phyloP scores from a whole-genome alignment of 2,888 invertebrate species.

The Epirrhoe tristata region DNA sequence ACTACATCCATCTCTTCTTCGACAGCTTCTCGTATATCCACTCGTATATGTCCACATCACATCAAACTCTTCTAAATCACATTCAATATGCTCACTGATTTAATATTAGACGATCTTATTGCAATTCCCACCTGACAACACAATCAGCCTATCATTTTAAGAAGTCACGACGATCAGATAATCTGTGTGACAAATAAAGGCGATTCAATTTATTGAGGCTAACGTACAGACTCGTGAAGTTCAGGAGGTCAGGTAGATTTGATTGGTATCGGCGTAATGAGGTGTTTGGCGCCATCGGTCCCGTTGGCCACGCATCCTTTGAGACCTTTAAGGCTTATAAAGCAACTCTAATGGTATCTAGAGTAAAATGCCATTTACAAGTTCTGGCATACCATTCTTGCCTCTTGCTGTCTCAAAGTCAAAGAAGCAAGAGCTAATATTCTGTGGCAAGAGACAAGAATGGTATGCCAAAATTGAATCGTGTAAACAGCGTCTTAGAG shows the following conservation, averaged over 20 bases:
- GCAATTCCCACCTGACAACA: conserved; percentile 15
- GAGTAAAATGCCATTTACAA: no score
- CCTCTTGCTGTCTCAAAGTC: no score
- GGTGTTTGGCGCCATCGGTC: conserved; percentile 64
- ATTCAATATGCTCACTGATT: not conserved
- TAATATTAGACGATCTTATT: not conserved
- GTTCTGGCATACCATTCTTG: no score
- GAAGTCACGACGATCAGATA: conserved; percentile 37
- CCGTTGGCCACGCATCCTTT: conserved; percentile 53
- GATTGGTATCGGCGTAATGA: conserved; percentile 73
- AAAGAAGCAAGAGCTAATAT: no score
- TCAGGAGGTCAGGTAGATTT: conserved; percentile 63
- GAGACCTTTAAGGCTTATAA: conserved; percentile 8
- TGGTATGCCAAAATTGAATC: no score
- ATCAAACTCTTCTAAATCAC: not conserved
- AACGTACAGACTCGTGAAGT: conserved; percentile 66
- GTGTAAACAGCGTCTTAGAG: no score
- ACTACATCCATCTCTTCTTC: no score
- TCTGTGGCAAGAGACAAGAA: no score
- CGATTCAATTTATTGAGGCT: conserved; percentile 45
- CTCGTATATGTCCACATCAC: no score
- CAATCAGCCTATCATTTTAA: conserved; percentile 34
- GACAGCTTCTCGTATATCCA: no score
- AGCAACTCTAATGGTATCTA: not conserved
- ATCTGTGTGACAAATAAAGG: conserved; percentile 33